Percentiles rank a stretch among this genome's conserved stretches.
phyloP scores from a whole-genome alignment of 2,888 invertebrate species.

The Lithosia quadra region DNA sequence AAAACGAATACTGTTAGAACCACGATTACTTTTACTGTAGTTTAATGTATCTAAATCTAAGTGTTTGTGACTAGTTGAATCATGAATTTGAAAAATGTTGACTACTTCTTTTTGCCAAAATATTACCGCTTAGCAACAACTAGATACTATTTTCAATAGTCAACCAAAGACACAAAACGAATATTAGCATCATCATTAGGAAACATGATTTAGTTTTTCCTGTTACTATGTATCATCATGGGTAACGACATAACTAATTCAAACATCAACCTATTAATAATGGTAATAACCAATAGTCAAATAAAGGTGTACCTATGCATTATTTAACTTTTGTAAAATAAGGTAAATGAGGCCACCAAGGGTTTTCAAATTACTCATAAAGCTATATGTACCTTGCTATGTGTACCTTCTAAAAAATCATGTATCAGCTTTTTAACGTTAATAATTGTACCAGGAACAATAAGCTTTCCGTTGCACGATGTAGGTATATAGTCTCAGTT shows the following conservation, averaged over 20 bases:
- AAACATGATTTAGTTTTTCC: constrained; percentile 11
- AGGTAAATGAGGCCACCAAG: constrained; percentile 24
- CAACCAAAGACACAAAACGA: not conserved
- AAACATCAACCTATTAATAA: constrained; percentile 12
- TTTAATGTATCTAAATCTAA: not conserved
- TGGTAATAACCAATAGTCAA: constrained; percentile 11
- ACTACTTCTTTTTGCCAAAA: not conserved
- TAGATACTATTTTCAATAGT: not conserved
- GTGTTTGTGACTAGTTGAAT: constrained; percentile 3
- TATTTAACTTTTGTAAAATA: constrained; percentile 19
- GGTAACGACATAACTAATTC: constrained; percentile 3
- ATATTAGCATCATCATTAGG: not conserved
- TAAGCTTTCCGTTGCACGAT: constrained; percentile 66
- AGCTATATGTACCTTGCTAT: not conserved
- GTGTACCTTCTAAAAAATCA: not conserved
- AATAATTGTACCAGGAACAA: constrained; percentile 21
- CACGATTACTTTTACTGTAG: not conserved
- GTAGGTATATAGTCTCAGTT: constrained; percentile 74
- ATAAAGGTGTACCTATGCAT: constrained; percentile 3
- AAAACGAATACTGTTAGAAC: not conserved
- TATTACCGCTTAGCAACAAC: not conserved
- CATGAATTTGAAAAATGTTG: not conserved
- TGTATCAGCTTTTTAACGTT: not conserved
- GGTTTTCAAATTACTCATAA: constrained; percentile 22
- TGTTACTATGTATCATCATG: constrained; percentile 18